Percentiles rank a stretch among this genome's conserved stretches.
Conservation (phyloP, 2,888 invertebrate genomes). For the Dynastes hyllus region DNA sequence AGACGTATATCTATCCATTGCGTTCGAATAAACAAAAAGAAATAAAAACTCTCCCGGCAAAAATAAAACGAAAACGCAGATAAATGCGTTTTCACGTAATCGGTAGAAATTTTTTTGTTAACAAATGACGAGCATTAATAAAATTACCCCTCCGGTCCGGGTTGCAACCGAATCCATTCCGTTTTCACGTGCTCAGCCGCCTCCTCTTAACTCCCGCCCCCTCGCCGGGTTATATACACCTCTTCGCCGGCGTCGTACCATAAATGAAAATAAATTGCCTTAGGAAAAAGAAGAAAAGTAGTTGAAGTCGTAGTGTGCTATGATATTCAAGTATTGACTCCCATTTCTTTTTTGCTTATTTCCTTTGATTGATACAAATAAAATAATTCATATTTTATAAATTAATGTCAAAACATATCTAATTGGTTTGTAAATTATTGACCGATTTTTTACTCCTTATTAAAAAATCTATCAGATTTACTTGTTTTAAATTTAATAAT, state of each 20-base stretch:
- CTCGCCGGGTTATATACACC: constrained; percentile 5
- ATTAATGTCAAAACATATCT: no score
- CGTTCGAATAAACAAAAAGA: neutral
- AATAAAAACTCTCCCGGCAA: neutral
- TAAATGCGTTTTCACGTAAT: constrained; percentile 26
- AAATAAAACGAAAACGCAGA: constrained; percentile 26
- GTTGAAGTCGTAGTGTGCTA: neutral
- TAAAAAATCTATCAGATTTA: no score
- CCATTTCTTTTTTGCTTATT: no score
- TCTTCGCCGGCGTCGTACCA: constrained; percentile 10
- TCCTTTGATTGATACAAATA: no score
- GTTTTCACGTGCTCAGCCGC: neutral
- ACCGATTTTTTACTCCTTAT: no score
- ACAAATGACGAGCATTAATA: constrained; percentile 29
- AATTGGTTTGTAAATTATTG: no score
- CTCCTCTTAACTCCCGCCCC: neutral
- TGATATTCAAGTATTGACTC: neutral
- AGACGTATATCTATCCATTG: neutral
- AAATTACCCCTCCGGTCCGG: constrained; percentile 26
- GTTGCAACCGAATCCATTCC: constrained; percentile 7
- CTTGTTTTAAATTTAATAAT: no score
- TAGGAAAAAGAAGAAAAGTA: constrained; percentile 16
- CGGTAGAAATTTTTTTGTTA: constrained; percentile 28
- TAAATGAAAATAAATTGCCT: constrained; percentile 25
- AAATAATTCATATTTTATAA: no score